A percentile compares a stretch with the other conserved stretches of the same genome.
These are phyloP conservation scores for Araneus ventricosus DNA, from an alignment of 1,140 invertebrate species.

Conservation along the genomic window DNA sequence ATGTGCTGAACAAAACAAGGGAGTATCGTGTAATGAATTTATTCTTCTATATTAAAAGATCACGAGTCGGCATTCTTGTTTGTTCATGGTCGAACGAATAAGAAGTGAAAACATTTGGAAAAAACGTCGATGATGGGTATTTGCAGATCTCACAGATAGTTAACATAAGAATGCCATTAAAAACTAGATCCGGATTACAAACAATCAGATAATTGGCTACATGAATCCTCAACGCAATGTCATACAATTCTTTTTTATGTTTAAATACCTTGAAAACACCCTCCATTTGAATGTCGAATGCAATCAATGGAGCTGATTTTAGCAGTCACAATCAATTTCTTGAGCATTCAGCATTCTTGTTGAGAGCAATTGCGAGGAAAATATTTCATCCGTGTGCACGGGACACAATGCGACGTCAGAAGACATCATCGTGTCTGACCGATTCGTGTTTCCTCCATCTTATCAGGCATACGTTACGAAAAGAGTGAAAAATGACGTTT, in stretches of 20 bases:
- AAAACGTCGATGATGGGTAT: not conserved
- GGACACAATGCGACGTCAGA: not conserved
- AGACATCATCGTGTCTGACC: not conserved
- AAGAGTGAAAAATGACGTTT: conserved; percentile 72
- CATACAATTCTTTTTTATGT: not conserved
- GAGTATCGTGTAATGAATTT: not conserved
- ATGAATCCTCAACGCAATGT: not conserved
- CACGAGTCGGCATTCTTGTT: not conserved
- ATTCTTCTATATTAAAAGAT: not conserved
- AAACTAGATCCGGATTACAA: not conserved
- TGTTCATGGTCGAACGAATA: not conserved
- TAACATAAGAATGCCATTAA: not conserved
- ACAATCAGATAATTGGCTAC: not conserved
- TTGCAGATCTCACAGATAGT: not conserved
- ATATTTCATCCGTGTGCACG: not conserved
- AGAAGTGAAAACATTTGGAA: not conserved
- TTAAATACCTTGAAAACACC: not conserved
- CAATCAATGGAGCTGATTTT: not conserved
- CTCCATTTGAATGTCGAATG: not conserved
- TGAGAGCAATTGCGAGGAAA: not conserved
- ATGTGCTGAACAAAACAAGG: no score
- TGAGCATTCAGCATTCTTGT: not conserved
- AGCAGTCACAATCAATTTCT: conserved; percentile 32
- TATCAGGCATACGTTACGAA: conserved; percentile 27
- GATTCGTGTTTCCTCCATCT: conserved; percentile 18